These are phyloP conservation scores for Pimephales promelas DNA, from an alignment of 2,113 vertebrate species.

Conservation along the genomic window DNA sequence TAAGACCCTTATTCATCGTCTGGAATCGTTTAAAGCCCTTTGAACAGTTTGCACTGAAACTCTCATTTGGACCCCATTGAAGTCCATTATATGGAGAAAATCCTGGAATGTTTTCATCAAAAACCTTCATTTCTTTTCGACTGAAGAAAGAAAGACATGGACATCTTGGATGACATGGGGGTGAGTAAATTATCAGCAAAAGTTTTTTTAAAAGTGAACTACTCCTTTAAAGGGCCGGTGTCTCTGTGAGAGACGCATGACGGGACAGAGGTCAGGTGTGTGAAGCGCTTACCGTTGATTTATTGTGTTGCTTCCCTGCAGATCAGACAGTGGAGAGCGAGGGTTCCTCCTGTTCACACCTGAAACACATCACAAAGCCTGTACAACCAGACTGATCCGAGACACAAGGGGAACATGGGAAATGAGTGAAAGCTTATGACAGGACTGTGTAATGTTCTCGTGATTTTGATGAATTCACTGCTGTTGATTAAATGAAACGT, in stretches of 20 bases:
- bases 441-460: not conserved
- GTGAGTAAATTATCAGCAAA: too few species aligned
- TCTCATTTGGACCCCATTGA: too few species aligned
- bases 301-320: constrained; percentile 88
- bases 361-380: constrained; percentile 65
- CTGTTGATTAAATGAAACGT: not conserved
- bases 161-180: too few species aligned
- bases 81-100: too few species aligned
- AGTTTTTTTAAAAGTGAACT: too few species aligned
- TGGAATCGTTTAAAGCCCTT: too few species aligned
- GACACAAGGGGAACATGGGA: not conserved
- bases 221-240: too few species aligned
- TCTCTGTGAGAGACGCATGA: not conserved
- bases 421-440: constrained; percentile 1
- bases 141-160: too few species aligned
- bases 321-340: constrained; percentile 87
- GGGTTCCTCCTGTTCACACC: constrained; percentile 87
- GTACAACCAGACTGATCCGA: constrained; percentile 11
- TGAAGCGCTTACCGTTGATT: constrained; percentile 80
- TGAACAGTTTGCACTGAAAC: too few species aligned
- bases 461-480: constrained; percentile 14
- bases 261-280: not conserved
- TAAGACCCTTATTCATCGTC: too few species aligned
- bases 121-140: too few species aligned
- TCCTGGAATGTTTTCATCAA: too few species aligned